Conservation (phyloP, 2,888 invertebrate species). For the Cremastobaeus sp. region DNA sequence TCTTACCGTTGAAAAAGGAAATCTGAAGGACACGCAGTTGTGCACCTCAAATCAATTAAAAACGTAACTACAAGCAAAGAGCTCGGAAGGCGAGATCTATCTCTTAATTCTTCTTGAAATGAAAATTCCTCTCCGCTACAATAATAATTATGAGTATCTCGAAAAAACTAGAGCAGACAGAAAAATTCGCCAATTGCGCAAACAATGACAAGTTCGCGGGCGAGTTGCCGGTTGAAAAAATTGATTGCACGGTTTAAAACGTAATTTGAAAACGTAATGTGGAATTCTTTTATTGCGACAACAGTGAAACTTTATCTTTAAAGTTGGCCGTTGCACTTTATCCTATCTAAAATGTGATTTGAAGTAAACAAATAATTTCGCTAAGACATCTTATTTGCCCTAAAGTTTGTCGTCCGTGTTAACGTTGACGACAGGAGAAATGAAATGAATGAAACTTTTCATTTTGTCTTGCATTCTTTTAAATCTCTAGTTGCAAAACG, state of each 20-base stretch:
- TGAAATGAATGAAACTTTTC: conserved; percentile 43
- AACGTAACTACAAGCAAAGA: no score
- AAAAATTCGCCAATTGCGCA: no score
- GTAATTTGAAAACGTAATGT: conserved; percentile 25
- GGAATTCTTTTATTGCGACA: conserved; percentile 19
- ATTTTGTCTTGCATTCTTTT: conserved; percentile 47
- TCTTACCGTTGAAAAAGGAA: no score
- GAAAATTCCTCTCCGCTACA: no score
- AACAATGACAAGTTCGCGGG: no score
- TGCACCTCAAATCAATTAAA: no score
- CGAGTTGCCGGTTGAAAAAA: conserved; percentile 17
- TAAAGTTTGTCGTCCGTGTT: conserved; percentile 40
- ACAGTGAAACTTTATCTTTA: conserved; percentile 30
- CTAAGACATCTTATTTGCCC: conserved; percentile 47
- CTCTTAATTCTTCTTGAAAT: no score
- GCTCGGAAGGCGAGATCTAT: no score
- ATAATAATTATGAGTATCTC: no score
- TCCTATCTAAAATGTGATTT: conserved; percentile 45
- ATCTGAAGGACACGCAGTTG: no score
- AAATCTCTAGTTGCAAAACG: conserved; percentile 51
- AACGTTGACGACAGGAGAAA: conserved; percentile 47
- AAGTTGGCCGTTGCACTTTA: conserved; percentile 30
- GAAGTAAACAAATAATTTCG: conserved; percentile 51
- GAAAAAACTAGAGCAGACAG: no score
- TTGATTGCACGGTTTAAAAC: conserved; percentile 21